Evolutionary conservation across 2,797 vertebrate species (phyloP), one percentile per base, ranked within the genome.

Genomic region (Tarsius wallacei): DNA sequence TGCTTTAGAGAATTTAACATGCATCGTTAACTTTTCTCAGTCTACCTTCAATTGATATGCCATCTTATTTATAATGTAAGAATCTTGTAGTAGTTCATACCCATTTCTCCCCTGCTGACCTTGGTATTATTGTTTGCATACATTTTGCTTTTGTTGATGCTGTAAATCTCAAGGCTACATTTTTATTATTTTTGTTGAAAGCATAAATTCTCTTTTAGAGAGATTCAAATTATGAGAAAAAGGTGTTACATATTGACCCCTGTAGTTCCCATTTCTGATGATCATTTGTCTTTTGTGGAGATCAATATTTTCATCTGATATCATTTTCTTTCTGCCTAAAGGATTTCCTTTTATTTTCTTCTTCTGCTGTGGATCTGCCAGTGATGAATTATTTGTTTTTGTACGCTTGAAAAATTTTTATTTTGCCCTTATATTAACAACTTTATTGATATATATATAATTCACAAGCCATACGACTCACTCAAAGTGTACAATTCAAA

Each of bases 151-250:
- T 63, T 42, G 53, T 47, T 84, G 76, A 64, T 77, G 19, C 14
- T 68, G 66, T 59, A 78, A 28, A 86, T n/a, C 12, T 81, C 22
- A 73, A 73, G 36, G 33, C 55, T 53, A 28, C 33, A 81, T 73
- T 51, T 74, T 87, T 81, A 66, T 91, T 82, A 57, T 36, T 57
- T 91, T 74, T 74, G n/a, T 61, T 49, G 61, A 33, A 74, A 64
- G 57, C 31, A 12, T 31, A 74, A 21, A 42, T 74, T 74, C 53
- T 42, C 16, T 73, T 91, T 57, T 90, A 80, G 47, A 61, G 5
- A 26, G 1, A 61, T 28, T 66, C 55, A 78, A 68, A 21, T 55
- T 66, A 78, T 85, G n/a, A 51, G 71, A 47, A 57, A 85, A 85
- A 53, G 15, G 7, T 47, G 9, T 85, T 83, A 82, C 6, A 33